Base-by-base conservation (phyloP, 2,797 vertebrate species). In the Halcyon badia region DNA sequence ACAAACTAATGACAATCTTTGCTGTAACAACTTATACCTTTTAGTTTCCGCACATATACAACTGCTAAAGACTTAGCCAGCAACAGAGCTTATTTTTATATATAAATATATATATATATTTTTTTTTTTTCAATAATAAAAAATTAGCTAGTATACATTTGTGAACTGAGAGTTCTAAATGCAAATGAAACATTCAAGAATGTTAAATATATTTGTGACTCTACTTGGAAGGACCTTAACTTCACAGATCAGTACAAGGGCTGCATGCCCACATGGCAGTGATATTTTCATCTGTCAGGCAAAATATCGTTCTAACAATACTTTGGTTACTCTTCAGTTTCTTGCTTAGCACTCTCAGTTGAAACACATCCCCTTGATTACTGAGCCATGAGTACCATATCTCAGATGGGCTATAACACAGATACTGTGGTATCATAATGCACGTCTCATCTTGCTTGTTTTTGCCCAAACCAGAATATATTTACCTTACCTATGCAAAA, bases 101-200 rank as follows among this genome's bases (percentile, higher is more conserved):
- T 42, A 42, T 42, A 42, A 8, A 42, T 17, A 7, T 42, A 37
- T 37, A 42, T 17, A 17, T 42, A 10, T 37, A 9, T 10, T 46
- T n/a, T 51, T 22, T 64, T 75, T 80, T 57, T 5, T n/a, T n/a
- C n/a, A n/a, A n/a, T 1, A 87, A 65, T 19, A 77, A 61, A 51
- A 73, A 78, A 54, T 64, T 49, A 66, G 81, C 22, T 66, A 37
- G 11, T 20, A 39, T 20, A 39, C 7, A 42, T 62, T 51, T 94
- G 58, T 76, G 89, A 91, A 68, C 31, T 61, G 33, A 69, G 66
- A 86, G 26, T 72, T 92, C 69, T 76, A 92, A 83, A 92, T 22
- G 62, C 35, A 97, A 39, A 58, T 26, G 41, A 76, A 91, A 56
- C 52, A 49, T 70, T 84, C 49, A 49, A 58, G 22, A 86, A 90